Conservation (phyloP, 2,797 vertebrate genomes). For the Remorina albescens region DNA sequence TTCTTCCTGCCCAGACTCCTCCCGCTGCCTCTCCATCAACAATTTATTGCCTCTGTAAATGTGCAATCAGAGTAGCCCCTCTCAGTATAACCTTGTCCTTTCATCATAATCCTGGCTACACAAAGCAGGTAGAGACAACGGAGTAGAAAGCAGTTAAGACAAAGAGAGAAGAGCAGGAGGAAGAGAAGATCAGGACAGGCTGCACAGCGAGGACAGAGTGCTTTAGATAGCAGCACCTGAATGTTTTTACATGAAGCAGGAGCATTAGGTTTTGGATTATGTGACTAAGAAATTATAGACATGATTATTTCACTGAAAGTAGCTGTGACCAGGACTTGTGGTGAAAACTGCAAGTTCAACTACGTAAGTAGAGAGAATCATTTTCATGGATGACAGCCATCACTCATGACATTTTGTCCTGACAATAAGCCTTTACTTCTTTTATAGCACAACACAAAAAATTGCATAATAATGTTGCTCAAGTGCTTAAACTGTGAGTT, state of each 20-base stretch:
- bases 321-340: conserved; percentile 9
- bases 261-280: conserved; percentile 4
- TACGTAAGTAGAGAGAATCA: neutral
- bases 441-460: neutral
- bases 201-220: conserved; percentile 11
- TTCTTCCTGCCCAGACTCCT: conserved; percentile 55
- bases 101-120: conserved; percentile 59
- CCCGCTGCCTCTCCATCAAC: conserved; percentile 77
- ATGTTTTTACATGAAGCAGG: conserved; percentile 3
- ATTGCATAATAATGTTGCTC: neutral
- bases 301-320: neutral
- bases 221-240: conserved; percentile 26
- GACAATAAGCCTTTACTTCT: neutral
- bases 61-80: conserved; percentile 74
- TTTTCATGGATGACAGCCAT: conserved; percentile 5
- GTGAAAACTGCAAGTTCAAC: conserved; percentile 27
- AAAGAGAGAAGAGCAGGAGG: conserved; percentile 51
- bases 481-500: neutral
- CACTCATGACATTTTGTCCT: neutral
- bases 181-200: conserved; percentile 40
- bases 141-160: conserved; percentile 37
- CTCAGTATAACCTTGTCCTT: conserved; percentile 69
- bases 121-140: conserved; percentile 61
- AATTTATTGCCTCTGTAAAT: conserved; percentile 77
- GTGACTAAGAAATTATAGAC: neutral